Evolutionary conservation across 2,113 vertebrate genomes (phyloP).

Genomic region (Stictonetta naevosa): DNA sequence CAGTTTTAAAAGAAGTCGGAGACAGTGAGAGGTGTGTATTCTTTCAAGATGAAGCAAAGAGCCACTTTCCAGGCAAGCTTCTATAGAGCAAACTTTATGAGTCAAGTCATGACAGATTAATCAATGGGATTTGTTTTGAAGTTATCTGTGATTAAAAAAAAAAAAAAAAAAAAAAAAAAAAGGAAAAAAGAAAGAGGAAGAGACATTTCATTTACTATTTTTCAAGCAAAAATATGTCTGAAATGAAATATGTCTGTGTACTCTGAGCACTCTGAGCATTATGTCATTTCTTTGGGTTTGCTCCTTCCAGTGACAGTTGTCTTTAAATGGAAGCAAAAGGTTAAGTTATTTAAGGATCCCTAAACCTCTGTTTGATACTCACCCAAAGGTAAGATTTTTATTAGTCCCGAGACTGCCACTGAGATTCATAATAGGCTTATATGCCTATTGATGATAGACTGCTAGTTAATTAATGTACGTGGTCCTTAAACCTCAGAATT

Average conservation of each 20-base stretch:
- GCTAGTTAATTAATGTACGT: background rate
- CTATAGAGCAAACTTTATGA: background rate
- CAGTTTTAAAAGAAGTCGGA: slow-evolving; percentile 42
- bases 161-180: background rate
- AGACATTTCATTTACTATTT: background rate
- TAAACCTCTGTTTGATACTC: background rate
- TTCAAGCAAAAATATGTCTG: background rate
- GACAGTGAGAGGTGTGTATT: background rate
- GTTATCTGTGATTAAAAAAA: background rate
- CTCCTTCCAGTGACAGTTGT: background rate
- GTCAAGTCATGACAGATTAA: background rate
- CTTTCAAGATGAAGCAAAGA: background rate
- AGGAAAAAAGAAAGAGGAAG: background rate
- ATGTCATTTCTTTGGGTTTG: background rate
- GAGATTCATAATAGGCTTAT: background rate
- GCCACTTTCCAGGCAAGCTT: background rate
- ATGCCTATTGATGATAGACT: background rate
- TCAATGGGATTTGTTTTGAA: background rate
- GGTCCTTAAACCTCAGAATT: background rate
- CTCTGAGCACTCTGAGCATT: rapidly evolving
- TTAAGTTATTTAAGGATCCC: background rate
- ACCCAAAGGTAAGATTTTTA: background rate
- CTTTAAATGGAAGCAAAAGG: background rate
- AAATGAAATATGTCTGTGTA: background rate
- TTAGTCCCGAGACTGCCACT: background rate